Evolutionary conservation across 2,888 invertebrate species (phyloP).

Genomic region (Ectobius pallidus): DNA sequence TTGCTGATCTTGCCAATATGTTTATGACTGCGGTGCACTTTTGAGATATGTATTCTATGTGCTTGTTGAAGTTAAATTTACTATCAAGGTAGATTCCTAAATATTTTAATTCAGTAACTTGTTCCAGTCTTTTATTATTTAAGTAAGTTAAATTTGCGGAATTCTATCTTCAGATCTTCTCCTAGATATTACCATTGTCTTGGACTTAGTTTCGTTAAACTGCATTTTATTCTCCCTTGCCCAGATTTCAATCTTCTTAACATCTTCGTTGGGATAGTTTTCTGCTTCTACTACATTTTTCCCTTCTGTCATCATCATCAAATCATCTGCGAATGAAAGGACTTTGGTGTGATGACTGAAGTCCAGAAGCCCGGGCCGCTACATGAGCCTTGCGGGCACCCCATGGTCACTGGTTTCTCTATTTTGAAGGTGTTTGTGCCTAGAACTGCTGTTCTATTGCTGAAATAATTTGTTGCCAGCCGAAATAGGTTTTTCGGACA

Average conservation of each 20-base stretch:
- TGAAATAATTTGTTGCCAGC: background rate
- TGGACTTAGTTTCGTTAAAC: background rate
- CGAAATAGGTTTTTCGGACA: background rate
- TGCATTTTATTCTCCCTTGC: background rate
- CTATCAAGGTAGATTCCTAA: background rate
- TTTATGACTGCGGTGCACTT: background rate
- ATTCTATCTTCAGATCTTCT: background rate
- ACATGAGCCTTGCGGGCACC: background rate
- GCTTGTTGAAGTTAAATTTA: background rate
- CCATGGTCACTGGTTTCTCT: background rate
- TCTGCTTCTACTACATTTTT: background rate
- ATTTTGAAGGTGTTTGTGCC: background rate
- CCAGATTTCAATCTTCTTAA: background rate
- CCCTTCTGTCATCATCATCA: too few relatives aligned
- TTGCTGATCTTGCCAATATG: background rate
- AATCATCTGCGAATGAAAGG: background rate
- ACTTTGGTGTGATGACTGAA: background rate
- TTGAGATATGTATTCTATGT: background rate
- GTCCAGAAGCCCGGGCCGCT: background rate
- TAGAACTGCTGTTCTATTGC: background rate
- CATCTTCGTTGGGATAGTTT: background rate
- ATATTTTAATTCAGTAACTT: slow-evolving; percentile 11
- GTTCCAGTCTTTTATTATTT: background rate
- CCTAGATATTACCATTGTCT: background rate
- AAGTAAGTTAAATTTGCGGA: background rate